A percentile compares a stretch with the other conserved stretches of the same genome.
These are phyloP conservation scores for Sclerurus mexicanus DNA, from an alignment of 2,113 vertebrate genomes.

Conservation along the genomic window DNA sequence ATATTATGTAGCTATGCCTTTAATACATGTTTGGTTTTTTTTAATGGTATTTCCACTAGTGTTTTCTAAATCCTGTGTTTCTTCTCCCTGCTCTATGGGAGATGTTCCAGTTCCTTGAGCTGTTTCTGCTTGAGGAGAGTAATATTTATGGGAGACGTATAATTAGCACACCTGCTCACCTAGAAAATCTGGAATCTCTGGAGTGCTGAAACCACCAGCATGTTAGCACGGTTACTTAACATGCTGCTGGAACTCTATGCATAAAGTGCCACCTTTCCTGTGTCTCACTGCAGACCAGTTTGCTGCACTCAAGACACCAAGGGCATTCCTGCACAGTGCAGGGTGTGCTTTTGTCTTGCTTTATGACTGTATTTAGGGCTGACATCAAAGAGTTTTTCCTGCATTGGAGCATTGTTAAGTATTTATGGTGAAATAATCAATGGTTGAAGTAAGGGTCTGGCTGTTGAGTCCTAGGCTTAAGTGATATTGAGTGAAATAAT, in stretches of 20 bases:
- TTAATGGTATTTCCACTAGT: neutral
- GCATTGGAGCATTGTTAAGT: neutral
- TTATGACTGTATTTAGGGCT: neutral
- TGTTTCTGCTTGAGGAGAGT: neutral
- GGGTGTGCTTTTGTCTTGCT: neutral
- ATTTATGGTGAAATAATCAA: conserved; percentile 42
- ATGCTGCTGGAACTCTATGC: neutral
- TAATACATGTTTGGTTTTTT: neutral
- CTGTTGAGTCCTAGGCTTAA: neutral
- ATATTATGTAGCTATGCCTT: neutral
- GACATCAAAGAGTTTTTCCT: conserved; percentile 7
- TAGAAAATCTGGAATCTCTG: conserved; percentile 42
- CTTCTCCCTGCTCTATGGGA: neutral
- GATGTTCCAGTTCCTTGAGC: conserved; percentile 13
- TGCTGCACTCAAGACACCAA: neutral
- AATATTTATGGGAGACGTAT: neutral
- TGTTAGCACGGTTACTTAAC: neutral
- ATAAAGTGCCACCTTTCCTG: neutral
- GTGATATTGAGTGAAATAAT: conserved; percentile 21
- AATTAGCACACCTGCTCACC: conserved; percentile 38
- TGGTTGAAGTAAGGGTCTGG: conserved; percentile 6
- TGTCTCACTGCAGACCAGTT: neutral
- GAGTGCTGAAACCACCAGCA: neutral
- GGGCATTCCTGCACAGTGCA: neutral
- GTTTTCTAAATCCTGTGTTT: neutral